phyloP scores from a whole-genome alignment of 1,140 invertebrate genomes.

The Pissodes strobi region DNA sequence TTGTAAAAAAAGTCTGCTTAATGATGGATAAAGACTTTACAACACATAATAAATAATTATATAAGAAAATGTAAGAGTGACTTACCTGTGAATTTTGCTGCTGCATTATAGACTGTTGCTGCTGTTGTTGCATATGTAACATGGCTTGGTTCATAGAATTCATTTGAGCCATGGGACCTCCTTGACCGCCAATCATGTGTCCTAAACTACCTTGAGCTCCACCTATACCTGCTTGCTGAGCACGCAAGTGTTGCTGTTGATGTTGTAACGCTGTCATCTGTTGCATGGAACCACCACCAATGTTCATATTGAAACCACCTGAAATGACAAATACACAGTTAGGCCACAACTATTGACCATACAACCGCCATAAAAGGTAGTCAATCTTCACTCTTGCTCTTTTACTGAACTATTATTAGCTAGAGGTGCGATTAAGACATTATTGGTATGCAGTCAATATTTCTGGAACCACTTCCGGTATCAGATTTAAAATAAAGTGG shows the following conservation, averaged over 20 bases:
- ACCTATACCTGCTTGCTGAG: constrained; percentile 43
- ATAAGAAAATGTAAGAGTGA: neutral
- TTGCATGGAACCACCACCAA: constrained; percentile 45
- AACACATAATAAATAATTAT: neutral
- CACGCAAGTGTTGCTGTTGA: constrained; percentile 48
- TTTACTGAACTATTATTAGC: too few relatives aligned
- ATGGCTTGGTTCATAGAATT: constrained; percentile 59
- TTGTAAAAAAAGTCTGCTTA: too few relatives aligned
- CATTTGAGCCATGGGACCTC: constrained; percentile 53
- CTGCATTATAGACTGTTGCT: constrained; percentile 27
- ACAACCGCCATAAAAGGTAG: too few relatives aligned
- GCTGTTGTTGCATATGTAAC: constrained; percentile 63
- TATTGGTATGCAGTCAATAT: too few relatives aligned
- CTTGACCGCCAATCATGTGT: constrained; percentile 36
- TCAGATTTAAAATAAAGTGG: too few relatives aligned
- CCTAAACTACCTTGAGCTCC: constrained; percentile 40
- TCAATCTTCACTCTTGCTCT: too few relatives aligned
- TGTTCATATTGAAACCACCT: constrained; percentile 50
- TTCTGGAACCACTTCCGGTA: too few relatives aligned
- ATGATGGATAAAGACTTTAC: too few relatives aligned
- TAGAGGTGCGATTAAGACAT: too few relatives aligned
- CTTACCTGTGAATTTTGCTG: constrained; percentile 52
- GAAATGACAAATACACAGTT: too few relatives aligned
- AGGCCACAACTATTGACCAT: too few relatives aligned
- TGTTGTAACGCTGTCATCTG: constrained; percentile 51